These are phyloP conservation scores for Montifringilla adamsi DNA, from an alignment of 2,113 vertebrate genomes.

Conservation along the genomic window DNA sequence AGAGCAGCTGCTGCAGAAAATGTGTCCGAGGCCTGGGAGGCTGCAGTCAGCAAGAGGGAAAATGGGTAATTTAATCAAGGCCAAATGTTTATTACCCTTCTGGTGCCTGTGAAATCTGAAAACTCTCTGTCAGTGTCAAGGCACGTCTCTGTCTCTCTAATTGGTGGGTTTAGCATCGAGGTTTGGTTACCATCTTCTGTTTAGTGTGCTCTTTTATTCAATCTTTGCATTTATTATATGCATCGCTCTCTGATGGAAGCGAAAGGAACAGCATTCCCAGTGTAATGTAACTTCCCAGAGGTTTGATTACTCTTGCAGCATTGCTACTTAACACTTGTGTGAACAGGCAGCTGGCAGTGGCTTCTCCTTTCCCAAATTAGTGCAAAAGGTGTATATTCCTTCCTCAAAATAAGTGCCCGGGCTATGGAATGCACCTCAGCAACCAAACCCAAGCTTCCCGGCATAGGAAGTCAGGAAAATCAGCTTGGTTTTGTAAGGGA, in stretches of 20 bases:
- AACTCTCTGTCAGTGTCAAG: not conserved
- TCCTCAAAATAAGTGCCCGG: not conserved
- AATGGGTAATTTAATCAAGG: constrained; percentile 20
- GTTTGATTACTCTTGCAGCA: not conserved
- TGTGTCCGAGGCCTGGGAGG: not conserved
- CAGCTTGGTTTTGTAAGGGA: not conserved
- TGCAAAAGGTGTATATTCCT: not conserved
- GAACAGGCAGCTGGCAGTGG: not conserved
- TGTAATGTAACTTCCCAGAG: not conserved
- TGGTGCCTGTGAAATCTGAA: constrained; percentile 7
- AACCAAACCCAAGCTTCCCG: not conserved
- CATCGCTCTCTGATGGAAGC: not conserved
- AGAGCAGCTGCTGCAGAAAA: constrained; percentile 7
- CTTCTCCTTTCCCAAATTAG: not conserved
- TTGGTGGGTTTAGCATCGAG: not conserved
- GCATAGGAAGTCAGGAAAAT: not conserved
- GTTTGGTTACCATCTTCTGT: not conserved
- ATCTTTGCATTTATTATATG: not conserved
- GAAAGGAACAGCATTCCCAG: not conserved
- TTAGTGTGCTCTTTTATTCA: not conserved
- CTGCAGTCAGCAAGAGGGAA: not conserved
- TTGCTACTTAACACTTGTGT: not conserved
- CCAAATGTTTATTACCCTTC: constrained; percentile 21
- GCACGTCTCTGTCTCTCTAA: not conserved
- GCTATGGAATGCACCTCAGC: not conserved